These are phyloP conservation scores for Noctuana brunneofusca DNA, from an alignment of 2,888 invertebrate genomes.

Conservation along the genomic window DNA sequence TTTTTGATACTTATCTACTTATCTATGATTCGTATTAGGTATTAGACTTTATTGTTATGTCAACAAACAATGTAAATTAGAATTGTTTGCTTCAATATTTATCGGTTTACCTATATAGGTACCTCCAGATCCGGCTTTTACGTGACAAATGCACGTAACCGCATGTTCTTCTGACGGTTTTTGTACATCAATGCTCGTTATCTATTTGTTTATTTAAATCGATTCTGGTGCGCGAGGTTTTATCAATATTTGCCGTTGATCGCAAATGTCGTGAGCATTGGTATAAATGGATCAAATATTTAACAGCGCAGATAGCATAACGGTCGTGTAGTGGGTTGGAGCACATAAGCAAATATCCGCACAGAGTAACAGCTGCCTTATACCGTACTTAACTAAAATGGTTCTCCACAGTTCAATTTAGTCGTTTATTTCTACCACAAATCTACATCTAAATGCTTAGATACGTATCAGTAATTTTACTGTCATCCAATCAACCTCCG, in stretches of 20 bases:
- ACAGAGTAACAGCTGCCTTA: slow-evolving; percentile 15
- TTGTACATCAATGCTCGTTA: slow-evolving; percentile 18
- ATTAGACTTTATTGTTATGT: neutral
- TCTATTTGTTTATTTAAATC: slow-evolving; percentile 27
- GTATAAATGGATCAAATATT: slow-evolving; percentile 42
- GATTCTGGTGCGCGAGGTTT: slow-evolving; percentile 28
- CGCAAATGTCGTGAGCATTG: slow-evolving; percentile 33
- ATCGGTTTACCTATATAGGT: neutral
- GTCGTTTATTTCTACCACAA: neutral
- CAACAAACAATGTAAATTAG: neutral
- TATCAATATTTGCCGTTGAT: slow-evolving; percentile 32
- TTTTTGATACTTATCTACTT: too few species aligned
- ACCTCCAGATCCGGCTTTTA: neutral
- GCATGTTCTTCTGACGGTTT: slow-evolving; percentile 1
- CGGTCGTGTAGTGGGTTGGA: slow-evolving; percentile 22
- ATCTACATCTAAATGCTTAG: too few species aligned
- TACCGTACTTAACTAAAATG: neutral
- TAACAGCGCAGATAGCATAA: slow-evolving; percentile 38
- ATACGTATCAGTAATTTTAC: too few species aligned
- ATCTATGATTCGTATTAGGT: neutral
- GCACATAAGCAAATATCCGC: slow-evolving; percentile 18
- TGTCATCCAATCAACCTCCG: too few species aligned
- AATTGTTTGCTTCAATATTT: neutral
- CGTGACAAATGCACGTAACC: slow-evolving; percentile 20
- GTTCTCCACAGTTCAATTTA: neutral